phyloP scores from a whole-genome alignment of 1,140 invertebrate species.

The Ericerus pela region DNA sequence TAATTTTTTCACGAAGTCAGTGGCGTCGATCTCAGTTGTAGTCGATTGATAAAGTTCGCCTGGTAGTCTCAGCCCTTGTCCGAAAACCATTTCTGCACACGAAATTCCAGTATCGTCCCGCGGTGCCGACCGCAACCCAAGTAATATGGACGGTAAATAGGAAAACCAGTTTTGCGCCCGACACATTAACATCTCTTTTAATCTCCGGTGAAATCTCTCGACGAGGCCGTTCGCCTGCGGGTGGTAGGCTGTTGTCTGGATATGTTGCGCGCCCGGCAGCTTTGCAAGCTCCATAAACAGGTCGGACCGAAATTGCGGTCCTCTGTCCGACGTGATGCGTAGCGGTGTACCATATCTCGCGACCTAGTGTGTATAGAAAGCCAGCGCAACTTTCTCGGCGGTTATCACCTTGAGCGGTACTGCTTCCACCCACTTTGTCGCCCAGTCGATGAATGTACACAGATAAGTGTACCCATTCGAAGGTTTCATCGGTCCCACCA shows the following conservation, averaged over 20 bases:
- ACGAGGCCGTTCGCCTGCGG: slow-evolving; percentile 27
- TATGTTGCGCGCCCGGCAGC: background rate
- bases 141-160: slow-evolving; percentile 21
- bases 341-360: slow-evolving; percentile 26
- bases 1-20: too few species aligned
- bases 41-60: slow-evolving; percentile 2
- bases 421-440: slow-evolving; percentile 29
- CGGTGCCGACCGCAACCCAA: slow-evolving; percentile 21
- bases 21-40: too few species aligned
- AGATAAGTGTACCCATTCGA: slow-evolving; percentile 22
- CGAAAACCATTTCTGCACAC: slow-evolving; percentile 19
- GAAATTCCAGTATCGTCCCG: slow-evolving; percentile 22
- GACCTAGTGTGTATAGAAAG: slow-evolving; percentile 20
- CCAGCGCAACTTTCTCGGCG: slow-evolving; percentile 26
- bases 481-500: slow-evolving; percentile 29
- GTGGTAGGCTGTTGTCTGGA: slow-evolving; percentile 29
- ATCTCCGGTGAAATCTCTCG: slow-evolving; percentile 25
- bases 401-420: slow-evolving; percentile 20
- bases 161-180: slow-evolving; percentile 17
- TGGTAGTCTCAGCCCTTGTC: background rate
- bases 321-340: slow-evolving; percentile 26
- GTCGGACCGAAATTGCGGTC: slow-evolving; percentile 26
- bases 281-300: background rate
- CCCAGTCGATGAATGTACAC: slow-evolving; percentile 27
- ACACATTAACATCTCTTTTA: too few species aligned